Base-by-base conservation (phyloP, 2,113 vertebrate species). In the Peromyscus polionotus region DNA sequence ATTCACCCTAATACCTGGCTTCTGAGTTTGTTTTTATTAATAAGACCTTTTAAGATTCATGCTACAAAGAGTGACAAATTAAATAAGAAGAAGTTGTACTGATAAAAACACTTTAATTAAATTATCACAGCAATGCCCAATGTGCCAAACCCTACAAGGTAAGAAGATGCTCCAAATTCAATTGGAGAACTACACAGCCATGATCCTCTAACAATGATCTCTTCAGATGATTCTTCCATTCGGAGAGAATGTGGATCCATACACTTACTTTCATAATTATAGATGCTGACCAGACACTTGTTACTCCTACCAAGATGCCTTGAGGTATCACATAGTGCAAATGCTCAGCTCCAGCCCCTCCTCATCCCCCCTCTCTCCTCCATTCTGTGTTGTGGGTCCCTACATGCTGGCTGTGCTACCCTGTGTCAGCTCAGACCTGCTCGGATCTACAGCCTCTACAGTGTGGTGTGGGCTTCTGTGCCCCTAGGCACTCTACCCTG, bases 211-310 rank as follows among this genome's bases (percentile, higher is more conserved):
- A 72, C 86, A 96, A 68, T 94, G 91, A 94, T 39, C 76, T 94
- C 61, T 61, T 84, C 59, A 39, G 75, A 61, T 65, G 92, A 61
- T 26, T 88, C 31, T 88, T 88, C 76, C 9, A 83, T 81, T 96
- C 76, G 75, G 76, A 94, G 87, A 92, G 45, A 88, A 92, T 20
- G 51, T 5, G 20, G 70, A 89, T 79, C 95, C 92, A 95, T 84
- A 91, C 70, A 96, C 88, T 93, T 94, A 81, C 73, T 94, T 91
- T 89, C 81, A 83, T 93, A 94, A 96, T 86, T 65, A 91, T 39
- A 94, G 81, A 91, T 89, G 88, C 90, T 79, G 75, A 91, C 70
- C 65, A 91, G 67, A 91, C 17, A 10, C 81, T 88, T 93, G 86
- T 76, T 90, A 85, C 4, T 93, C 86, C 45, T 88, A 96, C 59